Conservation (phyloP, 2,888 invertebrate genomes). For the Andrena praecox region DNA sequence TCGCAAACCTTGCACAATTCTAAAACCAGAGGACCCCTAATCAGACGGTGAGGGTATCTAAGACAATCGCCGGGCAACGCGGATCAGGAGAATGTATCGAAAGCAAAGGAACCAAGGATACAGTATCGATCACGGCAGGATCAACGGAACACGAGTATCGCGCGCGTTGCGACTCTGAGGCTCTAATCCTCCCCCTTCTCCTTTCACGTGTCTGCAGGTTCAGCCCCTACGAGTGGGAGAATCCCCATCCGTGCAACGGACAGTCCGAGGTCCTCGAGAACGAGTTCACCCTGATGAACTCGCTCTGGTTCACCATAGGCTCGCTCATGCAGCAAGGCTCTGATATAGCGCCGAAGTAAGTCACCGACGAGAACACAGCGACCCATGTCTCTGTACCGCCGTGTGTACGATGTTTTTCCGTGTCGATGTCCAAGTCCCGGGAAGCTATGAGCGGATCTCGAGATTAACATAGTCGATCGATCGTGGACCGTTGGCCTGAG, state of each 20-base stretch:
- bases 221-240: conserved; percentile 97
- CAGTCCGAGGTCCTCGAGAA: conserved; percentile 95
- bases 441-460: not conserved
- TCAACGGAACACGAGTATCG: not conserved
- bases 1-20: too few relatives aligned
- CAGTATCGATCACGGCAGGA: not conserved
- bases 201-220: conserved; percentile 88
- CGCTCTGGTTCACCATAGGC: conserved; percentile 97
- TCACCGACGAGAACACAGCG: conserved; percentile 75
- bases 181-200: conserved; percentile 79
- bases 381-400: conserved; percentile 11
- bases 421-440: not conserved
- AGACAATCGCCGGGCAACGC: too few relatives aligned
- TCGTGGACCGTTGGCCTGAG: conserved; percentile 22
- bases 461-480: not conserved
- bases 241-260: conserved; percentile 93
- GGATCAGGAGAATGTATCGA: not conserved
- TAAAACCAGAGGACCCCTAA: too few relatives aligned
- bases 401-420: conserved; percentile 18
- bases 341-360: conserved; percentile 96
- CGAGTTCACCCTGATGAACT: conserved; percentile 95
- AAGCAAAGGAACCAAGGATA: not conserved
- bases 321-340: conserved; percentile 97
- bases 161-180: conserved; percentile 57
- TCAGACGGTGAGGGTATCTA: too few relatives aligned